These are phyloP conservation scores for Caerostris darwini DNA, from an alignment of 1,140 invertebrate species.

Conservation along the genomic window DNA sequence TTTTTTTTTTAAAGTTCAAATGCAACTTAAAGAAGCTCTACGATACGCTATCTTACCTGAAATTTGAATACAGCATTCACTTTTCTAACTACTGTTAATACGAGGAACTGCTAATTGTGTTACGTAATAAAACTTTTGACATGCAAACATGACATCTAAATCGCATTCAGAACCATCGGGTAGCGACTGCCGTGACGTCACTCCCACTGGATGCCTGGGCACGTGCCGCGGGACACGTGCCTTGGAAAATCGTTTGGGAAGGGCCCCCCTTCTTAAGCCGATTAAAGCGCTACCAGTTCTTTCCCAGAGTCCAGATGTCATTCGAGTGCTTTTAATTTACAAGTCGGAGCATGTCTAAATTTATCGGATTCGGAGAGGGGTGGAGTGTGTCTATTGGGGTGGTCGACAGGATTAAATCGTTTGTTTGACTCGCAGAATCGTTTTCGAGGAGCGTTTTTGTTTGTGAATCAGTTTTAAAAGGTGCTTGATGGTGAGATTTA, in stretches of 20 bases:
- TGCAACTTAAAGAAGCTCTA: too few relatives aligned
- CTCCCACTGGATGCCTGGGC: background rate
- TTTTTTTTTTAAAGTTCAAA: too few relatives aligned
- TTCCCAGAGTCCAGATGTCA: conserved; percentile 33
- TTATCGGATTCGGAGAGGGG: background rate
- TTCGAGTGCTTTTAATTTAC: conserved; percentile 49
- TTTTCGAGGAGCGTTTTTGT: background rate
- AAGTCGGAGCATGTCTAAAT: conserved; percentile 20
- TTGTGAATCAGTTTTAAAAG: background rate
- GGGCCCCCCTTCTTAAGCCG: conserved; percentile 2
- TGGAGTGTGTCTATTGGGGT: conserved; percentile 3
- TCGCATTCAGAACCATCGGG: background rate
- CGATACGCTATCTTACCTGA: too few relatives aligned
- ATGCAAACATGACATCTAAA: background rate
- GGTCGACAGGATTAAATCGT: background rate
- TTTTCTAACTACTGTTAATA: background rate
- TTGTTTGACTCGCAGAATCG: background rate
- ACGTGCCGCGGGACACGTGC: conserved; percentile 39
- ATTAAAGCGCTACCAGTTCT: conserved; percentile 19
- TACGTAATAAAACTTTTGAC: background rate
- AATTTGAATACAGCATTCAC: too few relatives aligned
- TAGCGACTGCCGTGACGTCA: conserved; percentile 39
- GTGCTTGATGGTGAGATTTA: background rate
- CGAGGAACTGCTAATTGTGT: background rate
- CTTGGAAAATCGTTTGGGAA: background rate